Base-by-base conservation (phyloP, 2,113 vertebrate genomes). In the Vulpes ferrilata region DNA sequence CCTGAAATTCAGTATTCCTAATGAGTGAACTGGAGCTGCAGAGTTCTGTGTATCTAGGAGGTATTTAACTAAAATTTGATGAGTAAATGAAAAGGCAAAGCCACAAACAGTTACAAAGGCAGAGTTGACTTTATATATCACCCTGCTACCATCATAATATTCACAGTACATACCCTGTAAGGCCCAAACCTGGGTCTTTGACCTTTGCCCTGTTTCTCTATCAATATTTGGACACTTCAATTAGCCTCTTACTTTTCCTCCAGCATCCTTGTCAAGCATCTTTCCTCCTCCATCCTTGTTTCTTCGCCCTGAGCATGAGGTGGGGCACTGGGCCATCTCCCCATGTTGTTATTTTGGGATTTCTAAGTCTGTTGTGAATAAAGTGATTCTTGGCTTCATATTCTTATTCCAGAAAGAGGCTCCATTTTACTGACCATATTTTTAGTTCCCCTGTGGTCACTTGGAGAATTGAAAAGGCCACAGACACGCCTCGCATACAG, bases 331-430 rank as follows among this genome's bases (percentile, higher is more conserved):
- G 7, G 10, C 27, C 20, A 30, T 60, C 53, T 90, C 81, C 59
- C n/a, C 11, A 13, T 20, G 1, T 83, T 69, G 43, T 86, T 93
- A 83, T 91, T 43, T 95, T 60, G 69, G 82, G 69, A 88, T 84
- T 25, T 80, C 73, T 76, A 59, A 87, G 87, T 78, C 69, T 11
- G 1, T 64, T 90, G 65, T 74, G 64, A 92, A 67, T 73, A 71
- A 73, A 93, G 55, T 65, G 93, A 55, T 92, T 88, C 55, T 95
- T 93, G 73, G 23, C 80, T 97, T 93, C 43, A 25, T 7, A 82
- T 82, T 53, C 55, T 92, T 55, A 25, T 88, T 94, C 94, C 85
- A 78, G 76, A 92, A 83, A 94, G 79, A 81, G 69, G 11, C n/a
- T 89, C n/a, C n/a, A 85, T 92, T 92, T 69, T 32, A 48, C 32